Conservation (phyloP, 2,113 vertebrate species). For the Ptilorrhoa leucosticta region DNA sequence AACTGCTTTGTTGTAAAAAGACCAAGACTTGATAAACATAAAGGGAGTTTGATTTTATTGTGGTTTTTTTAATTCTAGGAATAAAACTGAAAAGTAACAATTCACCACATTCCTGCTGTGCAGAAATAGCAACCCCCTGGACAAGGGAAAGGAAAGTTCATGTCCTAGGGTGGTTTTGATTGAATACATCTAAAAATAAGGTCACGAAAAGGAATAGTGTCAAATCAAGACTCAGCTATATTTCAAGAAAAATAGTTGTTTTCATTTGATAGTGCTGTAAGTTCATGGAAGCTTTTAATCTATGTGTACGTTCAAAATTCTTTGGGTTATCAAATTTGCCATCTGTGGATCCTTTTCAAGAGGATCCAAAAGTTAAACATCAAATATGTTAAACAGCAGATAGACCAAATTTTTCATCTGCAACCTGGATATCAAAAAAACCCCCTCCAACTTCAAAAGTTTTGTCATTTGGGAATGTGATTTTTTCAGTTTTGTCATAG, state of each 20-base stretch:
- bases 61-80: neutral
- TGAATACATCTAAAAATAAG: neutral
- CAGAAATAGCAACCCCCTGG: neutral
- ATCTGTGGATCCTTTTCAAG: neutral
- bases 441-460: neutral
- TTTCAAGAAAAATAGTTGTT: neutral
- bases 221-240: neutral
- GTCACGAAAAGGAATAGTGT: neutral
- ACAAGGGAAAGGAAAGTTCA: neutral
- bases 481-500: neutral
- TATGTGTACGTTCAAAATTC: neutral
- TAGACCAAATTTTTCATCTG: neutral
- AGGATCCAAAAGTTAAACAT: neutral
- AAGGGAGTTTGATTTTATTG: neutral
- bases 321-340: neutral
- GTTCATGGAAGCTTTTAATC: neutral
- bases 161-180: neutral
- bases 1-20: neutral
- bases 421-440: neutral
- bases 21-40: neutral
- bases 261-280: neutral
- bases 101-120: neutral
- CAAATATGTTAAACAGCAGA: neutral
- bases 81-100: neutral
- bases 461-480: neutral